Conservation (phyloP, 2,797 vertebrate genomes). For the Tinamus major region DNA sequence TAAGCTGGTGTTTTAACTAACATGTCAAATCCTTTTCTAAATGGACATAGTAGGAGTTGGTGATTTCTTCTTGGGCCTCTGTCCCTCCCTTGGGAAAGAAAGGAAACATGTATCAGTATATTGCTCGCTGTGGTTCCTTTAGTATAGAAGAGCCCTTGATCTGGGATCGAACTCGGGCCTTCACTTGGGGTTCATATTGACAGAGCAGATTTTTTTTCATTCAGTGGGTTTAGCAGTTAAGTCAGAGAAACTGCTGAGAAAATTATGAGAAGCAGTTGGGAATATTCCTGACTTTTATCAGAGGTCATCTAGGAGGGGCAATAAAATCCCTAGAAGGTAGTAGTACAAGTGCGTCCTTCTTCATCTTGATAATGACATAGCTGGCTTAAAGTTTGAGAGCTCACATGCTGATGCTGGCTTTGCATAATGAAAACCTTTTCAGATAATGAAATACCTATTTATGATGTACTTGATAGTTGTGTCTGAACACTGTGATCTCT, state of each 20-base stretch:
- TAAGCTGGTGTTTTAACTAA: neutral
- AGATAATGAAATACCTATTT: neutral
- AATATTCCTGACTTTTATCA: neutral
- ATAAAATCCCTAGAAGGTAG: neutral
- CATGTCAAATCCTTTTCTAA: neutral
- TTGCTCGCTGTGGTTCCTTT: neutral
- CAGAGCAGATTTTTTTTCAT: neutral
- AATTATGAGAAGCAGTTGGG: neutral
- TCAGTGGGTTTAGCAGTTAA: neutral
- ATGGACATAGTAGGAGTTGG: neutral
- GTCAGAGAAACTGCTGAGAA: neutral
- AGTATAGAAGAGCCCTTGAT: neutral
- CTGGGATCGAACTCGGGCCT: neutral
- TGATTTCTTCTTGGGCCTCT: neutral
- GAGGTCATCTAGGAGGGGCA: neutral
- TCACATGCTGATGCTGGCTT: neutral
- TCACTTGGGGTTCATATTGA: neutral
- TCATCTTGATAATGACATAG: neutral
- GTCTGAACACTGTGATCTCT: neutral
- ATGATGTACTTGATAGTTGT: accelerated
- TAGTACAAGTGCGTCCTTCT: neutral
- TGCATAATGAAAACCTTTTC: neutral
- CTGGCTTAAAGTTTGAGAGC: neutral
- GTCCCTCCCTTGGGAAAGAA: neutral
- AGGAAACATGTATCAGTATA: neutral